Evolutionary conservation across 1,140 invertebrate genomes (phyloP), one percentile per base, ranked within the genome.

Genomic region (Drosophila repleta): DNA sequence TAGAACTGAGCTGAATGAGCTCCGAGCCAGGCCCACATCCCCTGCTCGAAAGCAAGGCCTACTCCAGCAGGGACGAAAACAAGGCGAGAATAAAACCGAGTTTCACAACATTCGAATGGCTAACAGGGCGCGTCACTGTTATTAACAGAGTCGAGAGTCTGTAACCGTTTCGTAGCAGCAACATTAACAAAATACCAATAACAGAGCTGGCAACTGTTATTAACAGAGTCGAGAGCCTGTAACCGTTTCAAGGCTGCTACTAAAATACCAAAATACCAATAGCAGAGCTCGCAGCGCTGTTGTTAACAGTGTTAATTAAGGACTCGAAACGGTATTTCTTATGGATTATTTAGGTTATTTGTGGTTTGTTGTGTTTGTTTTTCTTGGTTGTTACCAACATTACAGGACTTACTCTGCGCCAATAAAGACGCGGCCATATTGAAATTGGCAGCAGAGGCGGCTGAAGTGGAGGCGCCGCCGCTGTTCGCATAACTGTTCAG

Each of bases 381-480:
- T 67, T 88, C 79, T 88, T 87, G 82, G 75, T 90, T 92, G 87
- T 90, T 91, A 92, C 91, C 88, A 91, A 92, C 90, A 90, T 90
- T 92, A 91, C 72, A 80, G 67, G 81, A 95, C 95, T 95, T 94
- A 96, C 95, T 95, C 93, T 96, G 95, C 91, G 96, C 95, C 90
- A 96, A 93, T 91, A 96, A 94, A 82, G 95, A 95, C 77, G 95
- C 94, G 84, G 95, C 89, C 89, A 91, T 91, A 90, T 89, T 91
- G 48, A 91, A 88, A 78, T 82, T 91, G 49, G 90, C 67, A 63
- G 83, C 68, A 69, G 82, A 78, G 64, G 75, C 75, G 48, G 76
- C 75, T 24, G 81, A 76, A 13, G 74, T 68, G 67, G 67, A 76
- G 51, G 41, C 60, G 58, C 64, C 48, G 6, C 48, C 43, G 20